A percentile compares a stretch with the other conserved stretches of the same genome.
Evolutionary conservation across 2,113 vertebrate genomes (phyloP).

Genomic region (Varanus komodoensis): DNA sequence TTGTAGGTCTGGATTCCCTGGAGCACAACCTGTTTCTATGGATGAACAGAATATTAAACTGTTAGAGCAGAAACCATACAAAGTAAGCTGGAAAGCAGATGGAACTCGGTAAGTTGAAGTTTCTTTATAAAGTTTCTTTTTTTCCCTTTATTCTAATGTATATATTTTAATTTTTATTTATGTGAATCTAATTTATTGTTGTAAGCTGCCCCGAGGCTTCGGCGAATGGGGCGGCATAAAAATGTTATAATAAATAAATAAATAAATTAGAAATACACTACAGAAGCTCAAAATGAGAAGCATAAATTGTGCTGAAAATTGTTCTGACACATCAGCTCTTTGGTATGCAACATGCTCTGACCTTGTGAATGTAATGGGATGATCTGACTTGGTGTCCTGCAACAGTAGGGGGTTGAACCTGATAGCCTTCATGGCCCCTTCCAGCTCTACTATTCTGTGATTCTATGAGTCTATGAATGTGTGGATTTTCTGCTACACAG

Average conservation of each 20-base stretch:
- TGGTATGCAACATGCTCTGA: constrained; percentile 19
- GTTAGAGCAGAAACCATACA: constrained; percentile 94
- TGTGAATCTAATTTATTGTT: too few relatives aligned
- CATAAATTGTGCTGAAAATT: background rate
- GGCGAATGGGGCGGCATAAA: too few relatives aligned
- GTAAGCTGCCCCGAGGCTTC: too few relatives aligned
- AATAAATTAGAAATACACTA: constrained; percentile 36
- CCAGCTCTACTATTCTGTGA: too few relatives aligned
- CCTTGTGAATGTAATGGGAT: constrained; percentile 30
- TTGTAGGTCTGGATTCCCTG: constrained; percentile 93
- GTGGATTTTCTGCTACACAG: constrained; percentile 43
- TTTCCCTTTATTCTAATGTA: too few relatives aligned
- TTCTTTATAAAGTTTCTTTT: too few relatives aligned
- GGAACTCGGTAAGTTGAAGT: constrained; percentile 90
- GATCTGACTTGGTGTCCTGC: too few relatives aligned
- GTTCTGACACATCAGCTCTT: constrained; percentile 31
- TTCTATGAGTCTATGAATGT: too few relatives aligned
- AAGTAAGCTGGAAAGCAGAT: constrained; percentile 99
- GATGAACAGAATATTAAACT: constrained; percentile 94
- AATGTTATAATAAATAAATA: too few relatives aligned
- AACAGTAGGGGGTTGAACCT: too few relatives aligned
- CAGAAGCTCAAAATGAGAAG: background rate
- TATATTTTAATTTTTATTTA: too few relatives aligned
- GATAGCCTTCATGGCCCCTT: too few relatives aligned
- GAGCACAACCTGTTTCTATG: constrained; percentile 98